These are phyloP conservation scores for Cossypha polioptera DNA, from an alignment of 2,797 vertebrate species.

Conservation along the genomic window DNA sequence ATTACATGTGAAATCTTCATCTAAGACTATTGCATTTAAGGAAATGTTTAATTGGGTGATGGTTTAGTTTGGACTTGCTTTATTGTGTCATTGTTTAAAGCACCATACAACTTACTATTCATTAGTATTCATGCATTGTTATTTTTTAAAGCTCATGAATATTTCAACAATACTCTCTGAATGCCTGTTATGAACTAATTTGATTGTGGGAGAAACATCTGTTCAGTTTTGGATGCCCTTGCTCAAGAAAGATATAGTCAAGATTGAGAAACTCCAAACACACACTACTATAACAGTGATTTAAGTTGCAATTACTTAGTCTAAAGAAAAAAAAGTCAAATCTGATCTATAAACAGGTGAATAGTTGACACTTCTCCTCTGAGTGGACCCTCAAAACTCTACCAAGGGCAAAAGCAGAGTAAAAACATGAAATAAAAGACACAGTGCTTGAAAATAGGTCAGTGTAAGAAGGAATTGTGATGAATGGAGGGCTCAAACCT, in stretches of 20 bases:
- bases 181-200: neutral
- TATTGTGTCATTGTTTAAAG: neutral
- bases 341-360: neutral
- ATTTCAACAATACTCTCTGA: slow-evolving; percentile 29
- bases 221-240: slow-evolving; percentile 29
- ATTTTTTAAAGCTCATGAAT: slow-evolving; percentile 35
- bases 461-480: neutral
- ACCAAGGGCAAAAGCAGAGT: neutral
- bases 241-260: neutral
- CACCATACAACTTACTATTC: neutral
- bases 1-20: neutral
- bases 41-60: neutral
- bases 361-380: neutral
- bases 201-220: slow-evolving; percentile 38
- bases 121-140: slow-evolving; percentile 44
- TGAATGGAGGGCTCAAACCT: neutral
- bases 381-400: neutral
- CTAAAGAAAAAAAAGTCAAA: neutral
- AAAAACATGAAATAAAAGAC: neutral
- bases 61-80: neutral
- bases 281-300: neutral
- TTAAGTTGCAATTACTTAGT: neutral
- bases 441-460: neutral
- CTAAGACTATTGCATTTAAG: neutral
- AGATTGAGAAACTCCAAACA: neutral